Evolutionary conservation across 2,113 vertebrate genomes (phyloP), one percentile per base, ranked within the genome.

Genomic region (Oenanthe melanoleuca): DNA sequence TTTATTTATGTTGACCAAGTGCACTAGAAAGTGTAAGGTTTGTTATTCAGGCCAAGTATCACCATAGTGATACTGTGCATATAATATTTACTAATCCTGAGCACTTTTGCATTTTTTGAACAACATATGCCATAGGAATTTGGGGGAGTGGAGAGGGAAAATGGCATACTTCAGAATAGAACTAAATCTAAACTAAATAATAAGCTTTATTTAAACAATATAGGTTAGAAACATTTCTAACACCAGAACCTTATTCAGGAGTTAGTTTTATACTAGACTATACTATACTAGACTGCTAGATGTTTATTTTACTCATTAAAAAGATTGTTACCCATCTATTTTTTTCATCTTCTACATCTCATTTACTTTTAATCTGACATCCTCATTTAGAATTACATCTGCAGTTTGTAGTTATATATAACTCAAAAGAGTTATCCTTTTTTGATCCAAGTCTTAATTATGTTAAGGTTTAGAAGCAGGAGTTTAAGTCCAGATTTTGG

Each of bases 381-480:
- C 37, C 17, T 82, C n/a, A 77, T 79, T 74, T 64, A 60, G 45
- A 93, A 85, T 29, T 49, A 57, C 25, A 67, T 24, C 12, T 67
- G 70, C 31, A 69, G 53, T 87, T 87, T 71, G 75, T 33, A 88
- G 80, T 49, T 49, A 24, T 52, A 52, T 52, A 28, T 28, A 52
- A 52, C 34, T 37, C 34, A 37, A 26, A 50, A 50, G 49, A 50
- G 25, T 50, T 50, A 28, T 52, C 38, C 24, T 34, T 34, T 83
- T 80, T 70, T 73, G 55, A 83, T 82, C 21, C 18, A 60, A 45
- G 21, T 77, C 80, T 80, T 86, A 86, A 92, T 73, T 89, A 88
- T 23, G 12, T 37, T 69, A 89, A 77, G 20, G 45, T 53, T 87
- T 82, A 79, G 61, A 93, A 93, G 49, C 10, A 89, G 19, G 8